Conservation (phyloP, 1,140 invertebrate species). For the Archivesica marissinica region DNA sequence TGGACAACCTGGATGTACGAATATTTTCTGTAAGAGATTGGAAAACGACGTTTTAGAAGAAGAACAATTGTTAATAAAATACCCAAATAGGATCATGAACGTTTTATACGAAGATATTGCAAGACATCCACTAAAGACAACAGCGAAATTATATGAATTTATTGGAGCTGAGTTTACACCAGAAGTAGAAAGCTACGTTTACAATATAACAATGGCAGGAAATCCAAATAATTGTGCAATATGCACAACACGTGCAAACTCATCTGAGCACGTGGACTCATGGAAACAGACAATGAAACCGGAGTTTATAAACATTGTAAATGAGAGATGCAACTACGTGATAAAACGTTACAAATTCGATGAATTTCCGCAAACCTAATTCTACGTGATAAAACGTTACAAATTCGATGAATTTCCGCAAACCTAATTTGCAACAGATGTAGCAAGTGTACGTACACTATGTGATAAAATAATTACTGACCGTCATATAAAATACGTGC, state of each 20-base stretch:
- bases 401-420: not conserved
- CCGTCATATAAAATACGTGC: too few species aligned
- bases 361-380: too few species aligned
- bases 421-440: too few species aligned
- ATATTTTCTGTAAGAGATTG: constrained; percentile 10
- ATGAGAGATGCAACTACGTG: constrained; percentile 38
- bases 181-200: constrained; percentile 16
- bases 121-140: constrained; percentile 2
- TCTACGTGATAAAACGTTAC: constrained; percentile 25
- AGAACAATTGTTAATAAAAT: not conserved
- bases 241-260: constrained; percentile 41
- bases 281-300: constrained; percentile 33
- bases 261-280: constrained; percentile 32
- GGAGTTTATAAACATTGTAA: not conserved
- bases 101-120: constrained; percentile 48
- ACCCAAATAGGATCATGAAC: constrained; percentile 1
- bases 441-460: too few species aligned
- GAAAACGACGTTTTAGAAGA: constrained; percentile 45
- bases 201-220: constrained; percentile 45
- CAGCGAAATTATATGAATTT: constrained; percentile 36
- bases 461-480: too few species aligned
- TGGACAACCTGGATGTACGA: constrained; percentile 12
- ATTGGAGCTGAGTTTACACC: constrained; percentile 29
- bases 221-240: constrained; percentile 1
- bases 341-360: constrained; percentile 19